Evolutionary conservation across 2,113 vertebrate genomes (phyloP).

Genomic region (Microtus montanus): DNA sequence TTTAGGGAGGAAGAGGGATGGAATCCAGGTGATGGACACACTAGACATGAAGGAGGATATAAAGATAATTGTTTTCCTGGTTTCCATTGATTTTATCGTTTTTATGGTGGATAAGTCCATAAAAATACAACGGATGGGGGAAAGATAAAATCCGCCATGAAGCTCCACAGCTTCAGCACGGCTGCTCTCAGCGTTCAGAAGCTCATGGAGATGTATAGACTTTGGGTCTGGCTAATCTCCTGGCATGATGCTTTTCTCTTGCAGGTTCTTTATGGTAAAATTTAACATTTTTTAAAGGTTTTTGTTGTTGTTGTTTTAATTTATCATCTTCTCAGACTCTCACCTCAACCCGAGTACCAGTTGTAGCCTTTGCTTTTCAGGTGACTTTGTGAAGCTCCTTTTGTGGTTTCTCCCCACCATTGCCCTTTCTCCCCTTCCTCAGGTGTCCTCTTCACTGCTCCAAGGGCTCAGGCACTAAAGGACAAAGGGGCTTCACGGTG

Average conservation of each 20-base stretch:
- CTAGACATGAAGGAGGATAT: neutral
- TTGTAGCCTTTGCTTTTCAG: neutral
- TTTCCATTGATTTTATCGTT: neutral
- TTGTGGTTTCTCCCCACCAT: neutral
- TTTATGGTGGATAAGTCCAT: neutral
- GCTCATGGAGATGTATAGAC: neutral
- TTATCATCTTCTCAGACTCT: neutral
- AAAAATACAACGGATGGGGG: neutral
- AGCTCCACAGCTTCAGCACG: neutral
- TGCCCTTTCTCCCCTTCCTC: neutral
- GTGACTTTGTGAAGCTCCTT: neutral
- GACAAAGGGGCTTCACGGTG: neutral
- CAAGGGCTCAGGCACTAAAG: neutral
- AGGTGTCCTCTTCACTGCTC: neutral
- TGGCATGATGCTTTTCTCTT: neutral
- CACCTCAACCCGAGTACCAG: too few species aligned
- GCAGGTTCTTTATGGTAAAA: neutral
- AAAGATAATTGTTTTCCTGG: neutral
- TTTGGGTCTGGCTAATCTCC: neutral
- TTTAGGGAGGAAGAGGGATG: neutral
- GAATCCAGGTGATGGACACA: neutral
- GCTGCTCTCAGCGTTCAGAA: too few species aligned
- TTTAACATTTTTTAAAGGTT: neutral
- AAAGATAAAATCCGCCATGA: neutral
- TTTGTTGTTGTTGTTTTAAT: neutral